Evolutionary conservation across 1,140 invertebrate genomes (phyloP), one percentile per base, ranked within the genome.

Genomic region (Pachypsylla venusta): DNA sequence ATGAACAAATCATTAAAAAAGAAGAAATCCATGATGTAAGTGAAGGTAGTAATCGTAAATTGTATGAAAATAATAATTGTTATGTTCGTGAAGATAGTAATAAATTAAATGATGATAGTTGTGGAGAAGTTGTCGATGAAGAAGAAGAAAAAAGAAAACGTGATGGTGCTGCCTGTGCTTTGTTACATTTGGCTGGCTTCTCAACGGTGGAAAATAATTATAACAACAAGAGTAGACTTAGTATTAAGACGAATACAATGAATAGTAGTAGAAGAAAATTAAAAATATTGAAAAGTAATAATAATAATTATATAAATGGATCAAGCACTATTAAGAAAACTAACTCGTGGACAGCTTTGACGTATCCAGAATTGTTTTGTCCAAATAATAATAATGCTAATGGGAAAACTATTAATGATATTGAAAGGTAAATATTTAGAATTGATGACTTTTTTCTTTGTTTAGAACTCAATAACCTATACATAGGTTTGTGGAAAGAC

Each of bases 101-200:
- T n/a, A n/a, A n/a, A n/a, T n/a, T n/a, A n/a, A n/a, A n/a, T n/a
- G n/a, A n/a, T n/a, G n/a, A n/a, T n/a, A n/a, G n/a, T n/a, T n/a
- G n/a, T n/a, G n/a, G n/a, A n/a, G n/a, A n/a, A n/a, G n/a, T n/a
- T n/a, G n/a, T n/a, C n/a, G 42, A 48, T 7, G 42, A 48, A 19
- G 42, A 48, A 19, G 42, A 48, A 19, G 42, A 48, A 19, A 48
- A 48, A n/a, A n/a, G 42, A n/a, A 48, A 48, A 19, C 42, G 42
- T n/a, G 42, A 48, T n/a, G 42, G 42, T 4, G 42, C 42, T n/a
- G 42, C n/a, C 4, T 48, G 42, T 22, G 42, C 42, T 3, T 22
- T 48, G 42, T 22, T 48, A 3, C 42, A 48, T n/a, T 22, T 48
- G n/a, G 42, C 42, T 3, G 42, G 42, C 42, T 5, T 48, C n/a